A percentile compares a stretch with the other conserved stretches of the same genome.
Evolutionary conservation across 2,797 vertebrate genomes (phyloP).

Genomic region (Cuculus canorus): DNA sequence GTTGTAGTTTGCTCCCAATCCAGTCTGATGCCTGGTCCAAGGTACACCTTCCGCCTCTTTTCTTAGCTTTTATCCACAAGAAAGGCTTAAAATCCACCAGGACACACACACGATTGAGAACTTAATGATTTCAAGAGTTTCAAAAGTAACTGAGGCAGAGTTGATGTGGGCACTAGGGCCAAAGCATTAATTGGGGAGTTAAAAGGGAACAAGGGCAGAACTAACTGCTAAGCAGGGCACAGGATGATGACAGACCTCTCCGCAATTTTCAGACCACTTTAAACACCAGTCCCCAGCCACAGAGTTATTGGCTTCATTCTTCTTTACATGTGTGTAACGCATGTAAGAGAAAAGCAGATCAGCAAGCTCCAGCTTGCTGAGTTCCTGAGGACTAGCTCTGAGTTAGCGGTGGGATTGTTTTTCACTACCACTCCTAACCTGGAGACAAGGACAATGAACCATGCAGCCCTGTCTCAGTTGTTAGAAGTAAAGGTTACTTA

Average conservation of each 20-base stretch:
- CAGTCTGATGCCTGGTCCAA: not conserved
- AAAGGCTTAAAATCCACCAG: not conserved
- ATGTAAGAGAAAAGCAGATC: not conserved
- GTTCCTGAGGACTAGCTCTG: not conserved
- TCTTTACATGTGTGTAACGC: not conserved
- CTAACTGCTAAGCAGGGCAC: not conserved
- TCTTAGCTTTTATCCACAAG: not conserved
- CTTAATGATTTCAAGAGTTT: not conserved
- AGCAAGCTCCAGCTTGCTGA: not conserved
- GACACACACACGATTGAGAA: not conserved
- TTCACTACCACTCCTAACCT: accelerated
- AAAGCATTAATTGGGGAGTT: not conserved
- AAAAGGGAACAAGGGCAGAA: not conserved
- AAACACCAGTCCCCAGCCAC: not conserved
- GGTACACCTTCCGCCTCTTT: not conserved
- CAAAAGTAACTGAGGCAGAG: not conserved
- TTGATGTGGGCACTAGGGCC: not conserved
- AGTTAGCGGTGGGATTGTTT: not conserved
- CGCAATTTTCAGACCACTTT: slow-evolving; percentile 14
- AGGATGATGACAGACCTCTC: not conserved
- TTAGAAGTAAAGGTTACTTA: not conserved
- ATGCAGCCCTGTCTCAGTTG: not conserved
- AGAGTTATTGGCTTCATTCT: not conserved
- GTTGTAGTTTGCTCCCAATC: not conserved
- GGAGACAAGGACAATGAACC: not conserved